Evolutionary conservation across 2,113 vertebrate genomes (phyloP).

Genomic region (Mustela nigripes): DNA sequence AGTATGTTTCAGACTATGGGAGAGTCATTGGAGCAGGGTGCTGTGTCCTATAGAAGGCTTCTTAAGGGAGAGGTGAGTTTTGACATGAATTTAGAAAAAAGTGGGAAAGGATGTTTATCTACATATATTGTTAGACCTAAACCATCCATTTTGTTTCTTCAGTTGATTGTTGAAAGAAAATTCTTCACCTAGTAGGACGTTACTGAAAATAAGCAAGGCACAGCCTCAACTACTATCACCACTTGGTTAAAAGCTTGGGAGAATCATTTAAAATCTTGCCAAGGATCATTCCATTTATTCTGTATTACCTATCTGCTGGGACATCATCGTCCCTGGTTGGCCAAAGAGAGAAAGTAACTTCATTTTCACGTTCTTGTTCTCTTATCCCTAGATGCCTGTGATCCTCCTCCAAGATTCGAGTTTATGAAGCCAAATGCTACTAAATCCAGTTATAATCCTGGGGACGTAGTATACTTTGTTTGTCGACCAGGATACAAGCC

Average conservation of each 20-base stretch:
- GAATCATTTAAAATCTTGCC: background rate
- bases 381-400: constrained; percentile 68
- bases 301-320: background rate
- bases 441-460: background rate
- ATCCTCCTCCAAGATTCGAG: background rate
- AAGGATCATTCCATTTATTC: background rate
- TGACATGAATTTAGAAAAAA: constrained; percentile 10
- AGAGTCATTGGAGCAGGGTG: background rate
- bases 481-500: constrained; percentile 30
- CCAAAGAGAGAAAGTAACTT: background rate
- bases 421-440: fast-evolving
- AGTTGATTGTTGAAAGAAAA: background rate
- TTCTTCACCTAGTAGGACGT: background rate
- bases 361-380: background rate
- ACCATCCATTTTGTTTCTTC: background rate
- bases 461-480: fast-evolving
- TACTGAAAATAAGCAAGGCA: background rate
- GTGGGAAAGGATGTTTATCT: background rate
- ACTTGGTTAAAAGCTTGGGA: background rate
- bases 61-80: background rate
- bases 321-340: background rate
- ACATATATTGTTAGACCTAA: background rate
- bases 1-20: background rate
- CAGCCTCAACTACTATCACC: background rate
- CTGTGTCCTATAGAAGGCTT: background rate